Conservation (phyloP, 1,140 invertebrate genomes). For the Zaprionus gabonicus region DNA sequence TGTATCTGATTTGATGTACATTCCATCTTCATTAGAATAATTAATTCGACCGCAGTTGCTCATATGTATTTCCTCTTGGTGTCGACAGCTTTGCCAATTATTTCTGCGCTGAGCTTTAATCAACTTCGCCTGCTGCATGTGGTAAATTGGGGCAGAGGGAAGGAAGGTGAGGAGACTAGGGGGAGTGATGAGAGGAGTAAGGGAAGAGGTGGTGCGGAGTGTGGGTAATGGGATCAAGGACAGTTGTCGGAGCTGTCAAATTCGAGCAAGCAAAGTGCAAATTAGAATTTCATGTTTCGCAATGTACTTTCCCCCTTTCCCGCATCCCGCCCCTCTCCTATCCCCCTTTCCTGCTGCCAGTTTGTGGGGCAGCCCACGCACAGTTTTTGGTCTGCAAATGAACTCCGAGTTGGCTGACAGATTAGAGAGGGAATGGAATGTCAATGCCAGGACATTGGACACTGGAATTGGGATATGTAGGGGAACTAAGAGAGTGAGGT, state of each 20-base stretch:
- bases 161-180: too few relatives aligned
- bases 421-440: constrained; percentile 33
- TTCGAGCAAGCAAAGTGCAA: constrained; percentile 30
- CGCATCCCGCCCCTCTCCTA: too few relatives aligned
- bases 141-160: neutral
- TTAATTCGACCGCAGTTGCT: constrained; percentile 57
- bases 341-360: neutral
- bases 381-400: neutral
- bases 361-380: constrained; percentile 13
- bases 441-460: constrained; percentile 13
- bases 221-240: constrained; percentile 3
- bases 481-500: neutral
- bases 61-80: constrained; percentile 15
- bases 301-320: neutral
- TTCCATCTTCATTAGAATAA: constrained; percentile 45
- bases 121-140: neutral
- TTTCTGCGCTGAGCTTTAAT: constrained; percentile 2
- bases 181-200: neutral
- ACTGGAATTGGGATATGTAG: constrained; percentile 2
- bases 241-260: constrained; percentile 7
- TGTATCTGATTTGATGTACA: too few relatives aligned
- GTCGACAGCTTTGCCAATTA: constrained; percentile 12
- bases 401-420: constrained; percentile 16
- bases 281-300: constrained; percentile 54
- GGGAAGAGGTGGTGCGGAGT: neutral